A percentile compares a stretch with the other conserved stretches of the same genome.
These are phyloP conservation scores for Drosophila macrospina DNA, from an alignment of 2,888 invertebrate genomes.

Conservation along the genomic window DNA sequence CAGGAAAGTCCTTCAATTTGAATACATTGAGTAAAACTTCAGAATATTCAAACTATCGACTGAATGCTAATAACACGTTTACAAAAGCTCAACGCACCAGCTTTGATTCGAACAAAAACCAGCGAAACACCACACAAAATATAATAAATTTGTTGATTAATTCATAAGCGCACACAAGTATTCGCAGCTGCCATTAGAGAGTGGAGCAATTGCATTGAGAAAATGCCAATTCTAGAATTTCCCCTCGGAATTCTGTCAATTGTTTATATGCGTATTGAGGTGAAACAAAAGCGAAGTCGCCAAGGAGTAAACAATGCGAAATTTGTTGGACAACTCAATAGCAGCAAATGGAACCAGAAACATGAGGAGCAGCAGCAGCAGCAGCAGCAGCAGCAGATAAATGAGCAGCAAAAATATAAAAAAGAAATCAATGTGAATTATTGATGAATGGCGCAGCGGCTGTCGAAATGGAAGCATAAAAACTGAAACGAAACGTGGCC, in stretches of 20 bases:
- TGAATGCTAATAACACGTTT: neutral
- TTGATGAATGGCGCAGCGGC: slow-evolving; percentile 75
- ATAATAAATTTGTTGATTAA: slow-evolving; percentile 29
- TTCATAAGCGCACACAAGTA: slow-evolving; percentile 30
- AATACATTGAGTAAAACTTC: neutral
- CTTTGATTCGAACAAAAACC: neutral
- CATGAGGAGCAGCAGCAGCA: neutral
- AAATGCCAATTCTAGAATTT: slow-evolving; percentile 39
- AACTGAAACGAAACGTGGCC: slow-evolving; percentile 58
- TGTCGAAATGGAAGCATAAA: slow-evolving; percentile 49
- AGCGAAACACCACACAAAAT: slow-evolving; percentile 2
- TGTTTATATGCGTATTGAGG: slow-evolving; percentile 59
- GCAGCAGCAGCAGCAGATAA: slow-evolving; percentile 7
- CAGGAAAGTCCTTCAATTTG: neutral
- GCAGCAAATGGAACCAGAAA: neutral
- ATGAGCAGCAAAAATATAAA: slow-evolving; percentile 43
- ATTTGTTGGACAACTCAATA: slow-evolving; percentile 39
- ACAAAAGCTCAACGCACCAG: neutral
- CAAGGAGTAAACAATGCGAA: slow-evolving; percentile 39
- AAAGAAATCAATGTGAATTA: slow-evolving; percentile 79
- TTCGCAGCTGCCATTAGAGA: slow-evolving; percentile 10
- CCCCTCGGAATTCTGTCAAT: slow-evolving; percentile 60
- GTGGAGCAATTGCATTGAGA: slow-evolving; percentile 21
- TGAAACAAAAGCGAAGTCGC: slow-evolving; percentile 44
- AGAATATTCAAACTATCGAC: neutral